Conservation (phyloP, 1,140 invertebrate genomes). For the Heliconius hermathena region DNA sequence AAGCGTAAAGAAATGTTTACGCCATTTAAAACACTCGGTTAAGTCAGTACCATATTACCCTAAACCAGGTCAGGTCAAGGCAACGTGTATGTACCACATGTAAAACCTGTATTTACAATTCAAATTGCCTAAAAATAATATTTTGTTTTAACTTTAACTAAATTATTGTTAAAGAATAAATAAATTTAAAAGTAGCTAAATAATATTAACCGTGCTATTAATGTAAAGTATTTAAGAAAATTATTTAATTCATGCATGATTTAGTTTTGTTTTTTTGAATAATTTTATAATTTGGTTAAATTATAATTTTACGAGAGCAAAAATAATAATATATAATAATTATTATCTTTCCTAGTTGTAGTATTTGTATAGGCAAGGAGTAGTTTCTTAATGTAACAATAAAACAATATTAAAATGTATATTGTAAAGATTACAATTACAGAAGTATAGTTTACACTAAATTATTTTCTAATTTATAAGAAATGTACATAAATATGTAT, state of each 20-base stretch:
- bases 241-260: neutral
- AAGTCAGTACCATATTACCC: constrained; percentile 17
- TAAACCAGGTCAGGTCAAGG: constrained; percentile 35
- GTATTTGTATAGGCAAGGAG: too few relatives aligned
- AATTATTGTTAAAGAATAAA: neutral
- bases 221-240: too few relatives aligned
- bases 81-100: neutral
- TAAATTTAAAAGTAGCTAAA: too few relatives aligned
- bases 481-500: too few relatives aligned
- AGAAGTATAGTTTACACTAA: too few relatives aligned
- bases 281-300: too few relatives aligned
- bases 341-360: too few relatives aligned
- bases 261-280: neutral
- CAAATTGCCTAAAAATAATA: neutral
- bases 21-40: constrained; percentile 24
- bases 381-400: neutral
- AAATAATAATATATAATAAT: too few relatives aligned
- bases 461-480: too few relatives aligned
- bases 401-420: neutral
- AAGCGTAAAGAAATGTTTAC: constrained; percentile 9
- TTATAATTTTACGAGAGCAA: too few relatives aligned
- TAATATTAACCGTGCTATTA: too few relatives aligned
- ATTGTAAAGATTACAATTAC: too few relatives aligned
- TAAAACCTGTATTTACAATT: neutral
- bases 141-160: neutral